Percentiles rank a stretch among this genome's conserved stretches.
phyloP scores from a whole-genome alignment of 2,797 vertebrate genomes.

The Eulemur coronatus region DNA sequence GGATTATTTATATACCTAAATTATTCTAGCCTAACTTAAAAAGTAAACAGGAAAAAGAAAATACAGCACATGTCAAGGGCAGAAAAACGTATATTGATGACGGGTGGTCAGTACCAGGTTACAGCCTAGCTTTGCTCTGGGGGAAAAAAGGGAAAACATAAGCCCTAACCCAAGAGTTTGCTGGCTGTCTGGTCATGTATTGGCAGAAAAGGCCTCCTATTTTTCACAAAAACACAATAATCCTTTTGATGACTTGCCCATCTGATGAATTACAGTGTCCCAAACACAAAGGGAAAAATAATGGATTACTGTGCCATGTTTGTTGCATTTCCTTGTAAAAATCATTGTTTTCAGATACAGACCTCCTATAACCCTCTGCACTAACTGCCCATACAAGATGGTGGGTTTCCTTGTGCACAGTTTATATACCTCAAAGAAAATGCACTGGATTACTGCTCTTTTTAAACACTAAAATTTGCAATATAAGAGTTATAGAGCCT shows the following conservation, averaged over 20 bases:
- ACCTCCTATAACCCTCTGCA: background rate
- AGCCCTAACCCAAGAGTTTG: constrained; percentile 26
- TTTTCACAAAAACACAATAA: constrained; percentile 69
- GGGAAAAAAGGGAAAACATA: background rate
- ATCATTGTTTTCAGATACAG: constrained; percentile 64
- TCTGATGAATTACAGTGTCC: constrained; percentile 68
- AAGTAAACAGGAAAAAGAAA: constrained; percentile 39
- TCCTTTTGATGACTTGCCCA: constrained; percentile 68
- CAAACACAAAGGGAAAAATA: constrained; percentile 65
- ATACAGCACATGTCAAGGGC: background rate
- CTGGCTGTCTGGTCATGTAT: constrained; percentile 6
- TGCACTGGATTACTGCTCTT: background rate
- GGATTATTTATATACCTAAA: background rate
- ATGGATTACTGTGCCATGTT: constrained; percentile 63
- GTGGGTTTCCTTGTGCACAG: background rate
- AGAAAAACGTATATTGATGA: background rate
- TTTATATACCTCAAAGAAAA: background rate
- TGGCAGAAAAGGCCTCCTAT: constrained; percentile 58
- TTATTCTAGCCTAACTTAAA: constrained; percentile 19
- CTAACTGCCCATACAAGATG: constrained; percentile 46
- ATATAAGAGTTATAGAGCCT: background rate
- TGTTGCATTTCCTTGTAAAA: constrained; percentile 58
- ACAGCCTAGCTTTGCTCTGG: constrained; percentile 4
- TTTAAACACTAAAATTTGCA: background rate
- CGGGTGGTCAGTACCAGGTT: background rate